phyloP scores from a whole-genome alignment of 2,113 vertebrate species.

The Conger conger region DNA sequence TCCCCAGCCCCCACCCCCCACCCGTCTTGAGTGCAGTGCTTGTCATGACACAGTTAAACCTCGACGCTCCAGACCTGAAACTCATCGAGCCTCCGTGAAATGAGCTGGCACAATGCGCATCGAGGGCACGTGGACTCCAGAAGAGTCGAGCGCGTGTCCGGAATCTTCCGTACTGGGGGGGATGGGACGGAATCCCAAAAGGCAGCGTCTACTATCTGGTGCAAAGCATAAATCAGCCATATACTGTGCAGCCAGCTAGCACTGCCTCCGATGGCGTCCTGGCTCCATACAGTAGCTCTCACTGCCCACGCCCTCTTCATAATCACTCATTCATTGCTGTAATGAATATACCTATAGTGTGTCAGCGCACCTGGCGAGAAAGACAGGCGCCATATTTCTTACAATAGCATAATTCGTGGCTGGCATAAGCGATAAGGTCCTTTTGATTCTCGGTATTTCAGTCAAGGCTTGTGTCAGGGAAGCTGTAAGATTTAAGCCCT shows the following conservation, averaged over 20 bases:
- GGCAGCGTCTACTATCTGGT: not conserved
- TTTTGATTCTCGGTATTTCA: not conserved
- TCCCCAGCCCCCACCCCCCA: no score
- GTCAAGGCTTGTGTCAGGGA: not conserved
- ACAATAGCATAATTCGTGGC: not conserved
- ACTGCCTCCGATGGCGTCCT: not conserved
- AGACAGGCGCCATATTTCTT: not conserved
- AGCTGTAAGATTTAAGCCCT: not conserved
- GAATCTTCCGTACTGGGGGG: not conserved
- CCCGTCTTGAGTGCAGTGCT: no score
- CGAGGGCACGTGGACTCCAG: not conserved
- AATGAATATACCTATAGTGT: not conserved
- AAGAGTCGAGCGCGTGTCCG: not conserved
- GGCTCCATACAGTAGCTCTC: not conserved
- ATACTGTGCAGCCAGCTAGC: not conserved
- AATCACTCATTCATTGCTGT: not conserved
- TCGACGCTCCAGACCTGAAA: not conserved
- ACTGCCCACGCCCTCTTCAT: not conserved
- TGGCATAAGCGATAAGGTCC: not conserved
- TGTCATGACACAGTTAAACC: no score
- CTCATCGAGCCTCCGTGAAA: not conserved
- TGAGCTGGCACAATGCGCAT: not conserved
- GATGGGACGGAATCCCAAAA: not conserved
- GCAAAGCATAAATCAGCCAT: not conserved
- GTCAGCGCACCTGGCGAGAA: not conserved